Base-by-base conservation (phyloP, 2,888 invertebrate species). In the Encarsia formosa region DNA sequence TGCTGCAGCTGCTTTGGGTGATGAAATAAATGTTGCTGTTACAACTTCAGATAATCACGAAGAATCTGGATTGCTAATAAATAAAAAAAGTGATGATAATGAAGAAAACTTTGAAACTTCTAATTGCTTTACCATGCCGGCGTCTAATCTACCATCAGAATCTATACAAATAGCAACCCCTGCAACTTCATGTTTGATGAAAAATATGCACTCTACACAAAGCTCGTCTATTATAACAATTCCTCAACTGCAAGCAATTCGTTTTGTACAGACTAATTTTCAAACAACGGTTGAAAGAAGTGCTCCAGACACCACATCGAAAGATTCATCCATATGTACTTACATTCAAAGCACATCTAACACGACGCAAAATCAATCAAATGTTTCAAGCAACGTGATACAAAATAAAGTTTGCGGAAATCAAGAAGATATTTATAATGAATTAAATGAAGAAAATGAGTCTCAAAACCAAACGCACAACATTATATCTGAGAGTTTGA, bases 1-100 rank as follows among this genome's bases (percentile, higher is more conserved):
- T 65, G 78, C 78, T n/a, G 77, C 78, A 8, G 78, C 78, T n/a
- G 77, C 79, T 29, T 62, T 79, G 19, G 77, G 76, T 5, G 74
- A 74, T 2, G 66, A 68, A 13, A 68, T 70, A 9, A 72, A 70
- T 40, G 31, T 49, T 9, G 46, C 37, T 26, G 34, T 45, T 15
- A 38, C 49, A 6, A 63, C 60, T 49, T 53, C 65, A 6, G 46
- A 59, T 8, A 63, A 47, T 50, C 57, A 34, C 57, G 41, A 44
- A 37, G 40, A 44, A 18, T 35, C 37, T 9, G 19, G 29, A 24
- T 40, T 34, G 13, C 24, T 35, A n/a, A 26, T 22, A 26, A 26
- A 42, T 42, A 15, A 49, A 20, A 49, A 49, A 24, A 39, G 46
- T n/a, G 3, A 49, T 19, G 41, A 43, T 32, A 49, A 64, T 2